These are phyloP conservation scores for Folsomia candida DNA, from an alignment of 2,888 invertebrate genomes.

Conservation along the genomic window DNA sequence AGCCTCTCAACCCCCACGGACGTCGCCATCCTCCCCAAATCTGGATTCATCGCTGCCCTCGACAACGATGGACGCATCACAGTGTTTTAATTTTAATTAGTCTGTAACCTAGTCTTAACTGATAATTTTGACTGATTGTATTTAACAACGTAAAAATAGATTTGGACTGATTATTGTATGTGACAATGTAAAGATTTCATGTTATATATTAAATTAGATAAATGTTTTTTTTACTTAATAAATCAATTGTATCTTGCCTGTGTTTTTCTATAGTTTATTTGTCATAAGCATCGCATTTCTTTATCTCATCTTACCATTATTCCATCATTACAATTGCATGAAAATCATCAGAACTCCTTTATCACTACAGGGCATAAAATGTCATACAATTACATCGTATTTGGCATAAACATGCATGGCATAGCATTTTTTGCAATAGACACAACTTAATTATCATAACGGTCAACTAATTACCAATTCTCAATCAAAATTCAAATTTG, in stretches of 20 bases:
- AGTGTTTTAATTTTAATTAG: background rate
- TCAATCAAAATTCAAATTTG: too few relatives aligned
- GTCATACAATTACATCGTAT: background rate
- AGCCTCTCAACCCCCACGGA: background rate
- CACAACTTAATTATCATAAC: too few relatives aligned
- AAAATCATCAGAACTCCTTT: background rate
- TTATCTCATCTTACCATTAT: background rate
- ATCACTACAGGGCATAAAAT: background rate
- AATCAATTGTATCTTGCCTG: background rate
- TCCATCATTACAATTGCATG: too few relatives aligned
- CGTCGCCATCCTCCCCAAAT: background rate
- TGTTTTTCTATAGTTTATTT: background rate
- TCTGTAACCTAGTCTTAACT: background rate
- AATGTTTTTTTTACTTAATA: too few relatives aligned
- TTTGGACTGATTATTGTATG: background rate
- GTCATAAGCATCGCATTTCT: too few relatives aligned
- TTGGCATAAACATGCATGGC: background rate
- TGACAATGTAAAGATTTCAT: background rate
- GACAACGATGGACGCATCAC: background rate
- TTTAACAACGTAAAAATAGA: background rate
- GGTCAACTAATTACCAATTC: too few relatives aligned
- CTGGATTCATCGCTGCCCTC: background rate
- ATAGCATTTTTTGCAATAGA: background rate
- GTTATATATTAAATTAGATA: background rate
- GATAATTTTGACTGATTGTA: background rate